A percentile compares a stretch with the other conserved stretches of the same genome.
Evolutionary conservation across 2,113 vertebrate species (phyloP).

Genomic region (Setophaga coronata): DNA sequence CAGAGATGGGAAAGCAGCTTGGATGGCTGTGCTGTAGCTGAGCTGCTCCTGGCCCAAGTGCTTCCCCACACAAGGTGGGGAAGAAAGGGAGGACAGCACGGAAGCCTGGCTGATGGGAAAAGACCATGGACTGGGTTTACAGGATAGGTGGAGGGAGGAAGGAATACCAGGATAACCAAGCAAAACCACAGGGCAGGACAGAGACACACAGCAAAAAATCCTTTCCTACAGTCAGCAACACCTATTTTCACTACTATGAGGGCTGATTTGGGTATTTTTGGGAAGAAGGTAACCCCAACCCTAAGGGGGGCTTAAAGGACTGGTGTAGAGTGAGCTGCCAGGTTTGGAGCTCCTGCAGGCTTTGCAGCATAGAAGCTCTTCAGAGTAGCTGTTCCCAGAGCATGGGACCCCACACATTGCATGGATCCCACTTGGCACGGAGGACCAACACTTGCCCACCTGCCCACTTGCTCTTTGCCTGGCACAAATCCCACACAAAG

Average conservation of each 20-base stretch:
- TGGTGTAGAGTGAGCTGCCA: neutral
- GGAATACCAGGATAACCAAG: neutral
- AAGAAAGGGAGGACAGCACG: fast-evolving
- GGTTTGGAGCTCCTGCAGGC: neutral
- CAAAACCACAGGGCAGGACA: neutral
- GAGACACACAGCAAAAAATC: neutral
- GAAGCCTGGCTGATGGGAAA: neutral
- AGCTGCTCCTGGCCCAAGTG: neutral
- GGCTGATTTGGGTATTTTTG: neutral
- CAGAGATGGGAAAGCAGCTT: neutral
- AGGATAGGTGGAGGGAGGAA: neutral
- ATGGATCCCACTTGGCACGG: neutral
- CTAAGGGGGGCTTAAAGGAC: neutral
- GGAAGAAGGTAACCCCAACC: neutral
- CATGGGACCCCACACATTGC: fast-evolving
- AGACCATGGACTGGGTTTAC: neutral
- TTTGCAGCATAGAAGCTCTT: neutral
- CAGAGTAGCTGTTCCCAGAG: neutral
- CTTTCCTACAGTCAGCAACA: neutral
- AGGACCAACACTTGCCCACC: neutral
- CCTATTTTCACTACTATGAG: neutral
- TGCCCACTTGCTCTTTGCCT: neutral
- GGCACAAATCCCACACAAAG: neutral
- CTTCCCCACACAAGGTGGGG: fast-evolving
- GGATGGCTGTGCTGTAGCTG: neutral